Conservation (phyloP, 1,140 invertebrate species). For the Episyrphus balteatus region DNA sequence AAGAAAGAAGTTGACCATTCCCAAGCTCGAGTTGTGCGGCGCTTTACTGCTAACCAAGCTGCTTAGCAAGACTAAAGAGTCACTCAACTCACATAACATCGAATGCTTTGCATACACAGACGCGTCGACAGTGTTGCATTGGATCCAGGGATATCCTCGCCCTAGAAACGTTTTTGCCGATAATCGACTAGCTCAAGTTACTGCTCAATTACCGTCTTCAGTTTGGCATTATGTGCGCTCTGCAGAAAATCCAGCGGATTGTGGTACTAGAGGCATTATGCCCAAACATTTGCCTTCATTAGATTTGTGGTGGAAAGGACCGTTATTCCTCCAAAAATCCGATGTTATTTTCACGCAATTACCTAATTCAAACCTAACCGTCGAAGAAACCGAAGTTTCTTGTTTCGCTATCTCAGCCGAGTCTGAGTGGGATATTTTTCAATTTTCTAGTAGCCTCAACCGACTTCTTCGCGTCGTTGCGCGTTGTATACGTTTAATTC, state of each 20-base stretch:
- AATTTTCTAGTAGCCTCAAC: neutral
- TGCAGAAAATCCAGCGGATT: conserved; percentile 18
- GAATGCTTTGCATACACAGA: conserved; percentile 3
- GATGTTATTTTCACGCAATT: neutral
- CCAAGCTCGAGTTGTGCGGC: conserved; percentile 11
- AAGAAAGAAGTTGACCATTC: conserved; percentile 5
- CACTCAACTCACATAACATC: neutral
- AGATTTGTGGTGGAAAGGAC: conserved; percentile 5
- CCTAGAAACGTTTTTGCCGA: conserved; percentile 21
- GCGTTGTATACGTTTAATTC: neutral
- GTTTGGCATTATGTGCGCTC: conserved; percentile 19
- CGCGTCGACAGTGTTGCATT: conserved; percentile 8
- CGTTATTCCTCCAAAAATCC: neutral
- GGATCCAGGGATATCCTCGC: conserved; percentile 2
- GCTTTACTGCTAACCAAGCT: conserved; percentile 8
- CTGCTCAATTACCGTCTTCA: conserved; percentile 6
- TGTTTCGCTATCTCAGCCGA: neutral
- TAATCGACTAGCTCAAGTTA: conserved; percentile 18
- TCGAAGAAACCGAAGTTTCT: neutral
- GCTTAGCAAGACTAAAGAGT: neutral
- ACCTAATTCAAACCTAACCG: neutral
- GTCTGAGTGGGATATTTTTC: neutral
- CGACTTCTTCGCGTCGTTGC: neutral
- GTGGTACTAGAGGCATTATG: conserved; percentile 9
- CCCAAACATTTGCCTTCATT: neutral